Conservation (phyloP, 2,113 vertebrate species). For the Bos indicus region DNA sequence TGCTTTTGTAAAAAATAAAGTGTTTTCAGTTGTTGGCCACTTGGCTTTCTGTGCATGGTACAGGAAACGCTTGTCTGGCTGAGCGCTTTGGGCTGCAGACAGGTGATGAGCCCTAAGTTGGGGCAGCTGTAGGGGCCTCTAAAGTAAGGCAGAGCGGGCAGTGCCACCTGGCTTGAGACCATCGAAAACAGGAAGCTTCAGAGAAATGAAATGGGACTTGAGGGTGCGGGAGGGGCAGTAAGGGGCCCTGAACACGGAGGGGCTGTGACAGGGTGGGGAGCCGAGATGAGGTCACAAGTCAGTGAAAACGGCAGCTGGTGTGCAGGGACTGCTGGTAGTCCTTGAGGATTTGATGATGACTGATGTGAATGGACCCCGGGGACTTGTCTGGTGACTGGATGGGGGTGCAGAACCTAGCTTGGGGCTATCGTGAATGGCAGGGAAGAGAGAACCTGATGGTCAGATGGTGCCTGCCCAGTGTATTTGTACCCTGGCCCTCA, state of each 20-base stretch:
- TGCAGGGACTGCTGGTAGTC: background rate
- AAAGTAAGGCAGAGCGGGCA: background rate
- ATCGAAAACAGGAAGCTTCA: background rate
- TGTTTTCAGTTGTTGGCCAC: background rate
- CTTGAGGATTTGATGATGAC: background rate
- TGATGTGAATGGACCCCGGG: background rate
- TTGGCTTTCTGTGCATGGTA: rapidly evolving
- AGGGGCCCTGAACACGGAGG: background rate
- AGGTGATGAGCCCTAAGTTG: background rate
- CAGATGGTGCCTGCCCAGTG: rapidly evolving
- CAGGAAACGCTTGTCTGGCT: background rate
- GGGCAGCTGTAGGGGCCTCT: background rate
- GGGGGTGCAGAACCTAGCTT: background rate
- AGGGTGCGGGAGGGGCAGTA: background rate
- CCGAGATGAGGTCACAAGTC: too few species aligned
- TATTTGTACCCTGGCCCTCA: background rate
- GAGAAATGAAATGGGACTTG: background rate
- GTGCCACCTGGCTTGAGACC: background rate
- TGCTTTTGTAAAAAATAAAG: background rate
- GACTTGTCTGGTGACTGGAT: background rate
- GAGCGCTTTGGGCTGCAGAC: background rate
- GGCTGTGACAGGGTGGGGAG: too few species aligned
- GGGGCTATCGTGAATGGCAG: background rate
- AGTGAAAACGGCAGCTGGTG: too few species aligned
- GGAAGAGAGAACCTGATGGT: background rate